Conservation (phyloP, 2,888 invertebrate genomes). For the Drosophila percnosoma region DNA sequence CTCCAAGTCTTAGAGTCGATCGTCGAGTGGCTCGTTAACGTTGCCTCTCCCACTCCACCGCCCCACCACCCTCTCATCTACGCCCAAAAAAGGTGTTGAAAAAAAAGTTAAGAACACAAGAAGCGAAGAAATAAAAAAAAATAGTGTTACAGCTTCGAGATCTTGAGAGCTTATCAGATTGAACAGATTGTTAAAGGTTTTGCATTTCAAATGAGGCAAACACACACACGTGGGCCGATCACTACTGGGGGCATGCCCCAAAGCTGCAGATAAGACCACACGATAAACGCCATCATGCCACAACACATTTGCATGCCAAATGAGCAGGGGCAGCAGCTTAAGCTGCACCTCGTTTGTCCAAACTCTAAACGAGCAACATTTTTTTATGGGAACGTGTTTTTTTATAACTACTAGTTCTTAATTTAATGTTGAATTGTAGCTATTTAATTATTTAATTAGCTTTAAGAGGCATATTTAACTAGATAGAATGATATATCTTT, state of each 20-base stretch:
- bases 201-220: conserved; percentile 70
- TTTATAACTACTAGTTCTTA: background rate
- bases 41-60: background rate
- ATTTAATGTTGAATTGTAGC: background rate
- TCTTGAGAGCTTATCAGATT: conserved; percentile 48
- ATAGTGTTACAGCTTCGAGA: conserved; percentile 36
- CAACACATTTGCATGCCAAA: conserved; percentile 60
- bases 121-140: conserved; percentile 15
- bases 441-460: background rate
- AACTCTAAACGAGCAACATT: background rate
- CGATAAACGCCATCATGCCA: conserved; percentile 36
- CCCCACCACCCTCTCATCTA: no score
- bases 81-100: conserved; percentile 53
- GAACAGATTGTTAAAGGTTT: conserved; percentile 62
- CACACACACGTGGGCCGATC: conserved; percentile 21
- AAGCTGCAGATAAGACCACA: conserved; percentile 34
- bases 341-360: conserved; percentile 13
- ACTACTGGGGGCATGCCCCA: conserved; percentile 40
- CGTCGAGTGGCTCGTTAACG: conserved; percentile 12
- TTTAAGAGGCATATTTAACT: background rate
- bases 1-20: background rate
- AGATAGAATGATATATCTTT: background rate
- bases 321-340: conserved; percentile 22
- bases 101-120: conserved; percentile 21
- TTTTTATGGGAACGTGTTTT: background rate